Evolutionary conservation across 1,140 invertebrate species (phyloP).

Genomic region (Drosophila repletoides): DNA sequence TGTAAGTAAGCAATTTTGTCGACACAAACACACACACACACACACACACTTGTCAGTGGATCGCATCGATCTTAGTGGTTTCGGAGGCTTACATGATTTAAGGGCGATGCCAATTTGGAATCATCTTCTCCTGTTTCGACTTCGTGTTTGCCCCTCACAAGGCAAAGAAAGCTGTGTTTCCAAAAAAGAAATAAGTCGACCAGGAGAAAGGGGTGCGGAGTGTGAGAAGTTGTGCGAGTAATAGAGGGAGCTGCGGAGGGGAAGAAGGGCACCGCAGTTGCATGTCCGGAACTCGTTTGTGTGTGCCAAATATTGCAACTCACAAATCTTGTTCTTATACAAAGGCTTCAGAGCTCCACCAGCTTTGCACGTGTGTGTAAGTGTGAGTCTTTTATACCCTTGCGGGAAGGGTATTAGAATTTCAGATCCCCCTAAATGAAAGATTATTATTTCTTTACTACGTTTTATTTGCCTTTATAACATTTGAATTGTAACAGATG

Average conservation of each 20-base stretch:
- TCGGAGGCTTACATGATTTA: conserved; percentile 36
- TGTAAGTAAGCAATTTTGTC: conserved; percentile 17
- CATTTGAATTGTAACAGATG: too few relatives aligned
- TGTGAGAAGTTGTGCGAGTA: neutral
- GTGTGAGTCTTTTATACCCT: neutral
- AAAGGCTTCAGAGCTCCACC: conserved; percentile 23
- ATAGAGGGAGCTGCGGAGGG: too few relatives aligned
- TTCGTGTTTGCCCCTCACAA: neutral
- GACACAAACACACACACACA: neutral
- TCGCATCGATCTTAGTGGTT: conserved; percentile 54
- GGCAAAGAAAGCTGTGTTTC: conserved; percentile 69
- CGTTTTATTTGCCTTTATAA: too few relatives aligned
- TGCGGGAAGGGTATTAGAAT: too few relatives aligned
- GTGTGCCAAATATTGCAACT: conserved; percentile 73
- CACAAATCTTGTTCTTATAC: conserved; percentile 60
- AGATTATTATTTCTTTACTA: too few relatives aligned
- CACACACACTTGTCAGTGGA: neutral
- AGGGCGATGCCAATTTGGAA: conserved; percentile 29
- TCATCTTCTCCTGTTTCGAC: neutral
- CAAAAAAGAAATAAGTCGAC: conserved; percentile 17
- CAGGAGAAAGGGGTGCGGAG: neutral
- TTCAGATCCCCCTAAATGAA: too few relatives aligned
- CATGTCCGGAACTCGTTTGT: conserved; percentile 60
- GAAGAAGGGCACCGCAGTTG: conserved; percentile 4
- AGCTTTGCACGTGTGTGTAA: conserved; percentile 6